Base-by-base conservation (phyloP, 2,113 vertebrate species). In the Climacteris rufus region DNA sequence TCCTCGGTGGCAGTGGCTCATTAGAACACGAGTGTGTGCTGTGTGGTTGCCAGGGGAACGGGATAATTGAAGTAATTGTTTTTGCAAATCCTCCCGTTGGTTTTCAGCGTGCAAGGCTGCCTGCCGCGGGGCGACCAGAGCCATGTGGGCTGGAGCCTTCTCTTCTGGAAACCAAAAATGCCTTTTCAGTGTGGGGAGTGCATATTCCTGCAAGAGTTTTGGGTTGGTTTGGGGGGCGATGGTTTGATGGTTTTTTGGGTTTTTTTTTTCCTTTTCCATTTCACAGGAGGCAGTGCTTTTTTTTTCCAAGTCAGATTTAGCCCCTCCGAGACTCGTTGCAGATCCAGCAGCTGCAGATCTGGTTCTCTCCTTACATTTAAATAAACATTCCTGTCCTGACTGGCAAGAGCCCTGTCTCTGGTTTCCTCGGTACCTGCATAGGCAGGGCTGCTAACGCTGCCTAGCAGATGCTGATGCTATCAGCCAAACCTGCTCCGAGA, bases 331-430 rank as follows among this genome's bases (percentile, higher is more conserved):
- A 75, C 69, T 87, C 21, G 0, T 78, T 75, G 83, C 44, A 94
- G 79, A 53, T 75, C 35, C 2, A 90, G 65, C 85, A 96, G 90
- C 88, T 84, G 72, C 52, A 90, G 80, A 81, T 71, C 85, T 96
- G 80, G 79, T 92, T 96, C 85, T 92, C 83, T 90, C 79, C 83
- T 96, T 89, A 64, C 35, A 45, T 90, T 93, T 89, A 83, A 93
- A 94, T 75, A 93, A 95, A 82, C 92, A 95, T 93, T 94, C 94
- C 72, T 95, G 93, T 87, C 93, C 86, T 49, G 76, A 94, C 90
- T 95, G 94, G 93, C 90, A 96, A 64, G 78, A 30, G 7, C 47
- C 17, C 57, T 83, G 68, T 65, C 94, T 96, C 93, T 96, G 83
- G 39, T 88, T 96, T 81, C 90, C 1, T 6, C 45, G 0, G 68